Conservation (phyloP, 2,113 vertebrate species). For the Ranitomeya imitator region DNA sequence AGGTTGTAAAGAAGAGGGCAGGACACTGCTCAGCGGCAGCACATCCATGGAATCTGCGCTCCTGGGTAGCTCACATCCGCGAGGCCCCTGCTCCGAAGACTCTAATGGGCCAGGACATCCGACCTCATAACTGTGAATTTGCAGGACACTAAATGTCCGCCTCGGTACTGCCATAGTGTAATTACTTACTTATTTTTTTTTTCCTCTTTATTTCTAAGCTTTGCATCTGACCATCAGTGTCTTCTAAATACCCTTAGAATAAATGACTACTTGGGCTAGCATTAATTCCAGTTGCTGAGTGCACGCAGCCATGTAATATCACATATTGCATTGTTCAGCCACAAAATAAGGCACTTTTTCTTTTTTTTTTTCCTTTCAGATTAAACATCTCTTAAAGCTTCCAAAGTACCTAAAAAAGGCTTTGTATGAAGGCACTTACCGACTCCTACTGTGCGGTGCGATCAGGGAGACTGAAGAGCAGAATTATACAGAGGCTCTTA, state of each 20-base stretch:
- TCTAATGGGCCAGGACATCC: background rate
- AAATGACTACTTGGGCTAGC: constrained; percentile 12
- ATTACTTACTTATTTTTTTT: background rate
- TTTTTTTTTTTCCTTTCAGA: background rate
- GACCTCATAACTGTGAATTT: background rate
- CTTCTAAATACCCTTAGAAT: background rate
- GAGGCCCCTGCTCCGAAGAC: background rate
- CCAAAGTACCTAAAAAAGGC: background rate
- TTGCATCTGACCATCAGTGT: background rate
- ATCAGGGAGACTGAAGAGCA: background rate
- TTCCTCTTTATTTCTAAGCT: background rate
- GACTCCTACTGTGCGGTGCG: background rate
- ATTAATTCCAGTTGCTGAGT: constrained; percentile 20
- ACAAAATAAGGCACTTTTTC: constrained; percentile 7
- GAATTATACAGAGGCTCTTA: background rate
- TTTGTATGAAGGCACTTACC: constrained; percentile 1
- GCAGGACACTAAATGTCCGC: background rate
- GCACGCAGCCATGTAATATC: constrained; percentile 42
- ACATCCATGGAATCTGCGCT: background rate
- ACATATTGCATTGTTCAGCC: constrained; percentile 24
- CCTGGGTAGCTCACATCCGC: background rate
- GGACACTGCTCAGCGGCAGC: constrained; percentile 9
- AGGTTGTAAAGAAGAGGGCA: constrained; percentile 40
- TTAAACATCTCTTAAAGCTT: constrained; percentile 21
- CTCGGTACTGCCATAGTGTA: background rate